Base-by-base conservation (phyloP, 2,113 vertebrate species). In the Tenrec ecaudatus region DNA sequence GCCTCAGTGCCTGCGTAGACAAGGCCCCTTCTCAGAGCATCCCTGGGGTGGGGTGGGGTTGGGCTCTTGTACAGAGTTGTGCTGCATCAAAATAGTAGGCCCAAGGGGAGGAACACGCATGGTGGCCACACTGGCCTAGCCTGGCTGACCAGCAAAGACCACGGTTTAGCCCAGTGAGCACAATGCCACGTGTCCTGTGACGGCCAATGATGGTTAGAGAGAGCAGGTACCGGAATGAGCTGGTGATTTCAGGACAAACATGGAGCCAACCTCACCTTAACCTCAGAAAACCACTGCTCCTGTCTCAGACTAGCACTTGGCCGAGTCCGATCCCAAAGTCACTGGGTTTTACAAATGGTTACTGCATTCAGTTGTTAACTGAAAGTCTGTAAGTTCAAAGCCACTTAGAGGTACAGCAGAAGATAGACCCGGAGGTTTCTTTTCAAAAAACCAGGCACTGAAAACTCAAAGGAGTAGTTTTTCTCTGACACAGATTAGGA, bases 61-160 rank as follows among this genome's bases (percentile, higher is more conserved):
- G 31, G 47, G 60, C 60, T 62, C 14, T 14, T 62, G 23, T 19
- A 62, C 60, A 62, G 12, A 43, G 57, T 60, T 47, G 27, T 57
- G 15, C 36, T 17, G 29, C 7, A 4, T 25, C 22, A n/a, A 29
- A 62, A 71, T 1, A 3, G 64, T 2, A 15, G 20, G 23, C 17
- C 25, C 36, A 16, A 6, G 33, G 25, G 64, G 20, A 40, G 60
- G 0, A 36, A 16, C 20, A 64, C 17, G 38, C 19, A 68, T 53
- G 0, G 1, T 14, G 25, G 40, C 20, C 43, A 53, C 22, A 6
- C 0, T 2, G 62, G 29, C 33, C n/a, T 1, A 27, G 0, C 4
- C 29, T 29, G 66, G 33, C 27, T 4, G 36, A 27, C 8, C 16
- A 38, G 23, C 15, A 25, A 87, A 68, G 77, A 2, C 60, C 36